phyloP scores from a whole-genome alignment of 2,888 invertebrate genomes.

The Tuta absoluta region DNA sequence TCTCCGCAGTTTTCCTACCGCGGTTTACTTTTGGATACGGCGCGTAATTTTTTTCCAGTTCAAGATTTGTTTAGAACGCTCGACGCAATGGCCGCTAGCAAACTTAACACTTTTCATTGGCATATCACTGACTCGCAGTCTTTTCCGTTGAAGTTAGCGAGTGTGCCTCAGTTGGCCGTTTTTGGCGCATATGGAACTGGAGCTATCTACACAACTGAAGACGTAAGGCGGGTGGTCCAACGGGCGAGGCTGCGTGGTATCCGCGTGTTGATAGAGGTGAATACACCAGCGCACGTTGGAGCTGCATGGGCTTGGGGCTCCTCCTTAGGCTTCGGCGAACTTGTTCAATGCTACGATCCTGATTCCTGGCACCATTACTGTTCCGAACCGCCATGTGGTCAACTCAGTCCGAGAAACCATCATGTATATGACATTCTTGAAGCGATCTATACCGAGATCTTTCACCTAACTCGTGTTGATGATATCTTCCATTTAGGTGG shows the following conservation, averaged over 20 bases:
- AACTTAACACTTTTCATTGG: conserved; percentile 96
- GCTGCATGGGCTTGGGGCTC: conserved; percentile 90
- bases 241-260: conserved; percentile 91
- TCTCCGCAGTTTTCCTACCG: conserved; percentile 88
- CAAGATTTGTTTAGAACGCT: conserved; percentile 85
- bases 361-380: conserved; percentile 87
- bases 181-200: conserved; percentile 91
- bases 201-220: conserved; percentile 85
- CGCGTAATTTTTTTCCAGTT: conserved; percentile 90
- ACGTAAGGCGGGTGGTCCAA: conserved; percentile 86
- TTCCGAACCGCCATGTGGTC: conserved; percentile 91
- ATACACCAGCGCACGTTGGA: conserved; percentile 92
- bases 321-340: conserved; percentile 83
- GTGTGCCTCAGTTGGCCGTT: conserved; percentile 86
- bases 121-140: conserved; percentile 93
- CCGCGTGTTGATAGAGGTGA: conserved; percentile 91
- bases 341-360: conserved; percentile 87
- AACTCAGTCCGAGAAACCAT: conserved; percentile 88
- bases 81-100: conserved; percentile 92
- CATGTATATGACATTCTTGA: conserved; percentile 85
- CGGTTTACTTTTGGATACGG: conserved; percentile 94
- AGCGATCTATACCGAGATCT: conserved; percentile 86
- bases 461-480: conserved; percentile 86
- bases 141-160: conserved; percentile 90
- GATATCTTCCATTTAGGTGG: conserved; percentile 91